Evolutionary conservation across 2,888 invertebrate species (phyloP), one percentile per base, ranked within the genome.

Genomic region (Chouioia cunea): DNA sequence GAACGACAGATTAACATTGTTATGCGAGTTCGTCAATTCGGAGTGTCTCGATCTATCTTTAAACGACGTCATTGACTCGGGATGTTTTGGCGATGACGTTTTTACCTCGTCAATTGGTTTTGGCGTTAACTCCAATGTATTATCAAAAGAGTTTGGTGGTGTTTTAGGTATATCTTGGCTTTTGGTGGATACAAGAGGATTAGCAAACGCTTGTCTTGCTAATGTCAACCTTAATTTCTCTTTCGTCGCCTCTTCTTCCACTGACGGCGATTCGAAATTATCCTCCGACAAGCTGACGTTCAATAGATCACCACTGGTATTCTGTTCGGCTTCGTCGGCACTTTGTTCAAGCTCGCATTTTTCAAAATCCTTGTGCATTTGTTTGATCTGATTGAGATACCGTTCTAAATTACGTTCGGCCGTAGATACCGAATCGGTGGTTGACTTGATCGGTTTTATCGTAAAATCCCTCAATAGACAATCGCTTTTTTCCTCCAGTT

Each of bases 251-350:
- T 71, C 76, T 36, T 6, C 10, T 1, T 77, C 76, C 8, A 77
- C 79, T 0, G 36, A 27, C 14, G 76, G 65, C 12, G 74, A 50
- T 2, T 78, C 76, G 23, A 20, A 48, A 15, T 69, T 4, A 43
- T 83, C 82, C 15, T 81, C 80, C 8, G 80, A 82, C 0, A 81
- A 71, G 0, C 80, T 79, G 16, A 80, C 79, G 66, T 84, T 84
- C 44, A 83, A 60, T 4, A 81, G 65, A 76, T 83, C 83, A 0
- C 80, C 82, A 53, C 81, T 84, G 2, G 82, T 84, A 43, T 84
- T 82, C 70, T 83, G 80, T 36, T 83, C 82, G 15, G 73, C 53
- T 15, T 81, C 83, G 2, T 80, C 81, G 3, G 75, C n/a, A 44
- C 79, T 82, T 2, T 73, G 73, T 3, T 67, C 69, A 12, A 23